Conservation (phyloP, 1,140 invertebrate species). For the Bombus difficillimus region DNA sequence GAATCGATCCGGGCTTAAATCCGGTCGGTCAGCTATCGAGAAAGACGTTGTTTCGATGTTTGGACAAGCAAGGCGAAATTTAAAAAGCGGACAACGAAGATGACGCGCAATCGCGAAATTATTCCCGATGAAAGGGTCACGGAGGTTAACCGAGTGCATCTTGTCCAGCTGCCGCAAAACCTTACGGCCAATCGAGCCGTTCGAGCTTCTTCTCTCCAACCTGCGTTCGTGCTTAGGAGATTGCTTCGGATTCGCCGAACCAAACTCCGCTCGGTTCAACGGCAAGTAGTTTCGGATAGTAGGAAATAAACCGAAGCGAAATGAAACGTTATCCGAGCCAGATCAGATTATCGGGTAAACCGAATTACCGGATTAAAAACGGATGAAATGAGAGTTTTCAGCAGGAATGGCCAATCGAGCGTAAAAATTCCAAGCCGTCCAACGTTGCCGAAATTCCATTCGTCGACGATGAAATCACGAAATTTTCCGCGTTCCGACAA, state of each 20-base stretch:
- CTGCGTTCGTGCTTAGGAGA: not conserved
- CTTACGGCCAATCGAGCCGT: slow-evolving; percentile 4
- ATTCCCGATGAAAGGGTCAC: not conserved
- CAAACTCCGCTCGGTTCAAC: not conserved
- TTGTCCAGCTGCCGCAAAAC: not conserved
- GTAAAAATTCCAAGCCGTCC: not conserved
- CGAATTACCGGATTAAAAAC: not conserved
- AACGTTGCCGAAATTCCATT: not conserved
- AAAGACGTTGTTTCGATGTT: not conserved
- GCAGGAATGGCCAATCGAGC: not conserved
- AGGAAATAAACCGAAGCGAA: not conserved
- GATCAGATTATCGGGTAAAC: not conserved
- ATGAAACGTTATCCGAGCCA: slow-evolving; percentile 6
- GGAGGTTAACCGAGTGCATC: not conserved
- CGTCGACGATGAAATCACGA: not conserved
- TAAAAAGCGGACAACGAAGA: not conserved
- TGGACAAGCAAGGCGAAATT: not conserved
- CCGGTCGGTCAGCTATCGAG: not conserved
- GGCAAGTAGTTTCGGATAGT: not conserved
- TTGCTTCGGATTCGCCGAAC: not conserved
- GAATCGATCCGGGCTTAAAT: not conserved
- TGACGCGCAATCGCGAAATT: not conserved
- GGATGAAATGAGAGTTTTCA: not conserved
- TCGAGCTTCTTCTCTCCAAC: not conserved
- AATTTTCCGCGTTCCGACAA: not conserved